These are phyloP conservation scores for Littorina saxatilis DNA, from an alignment of 1,140 invertebrate genomes.

Conservation along the genomic window DNA sequence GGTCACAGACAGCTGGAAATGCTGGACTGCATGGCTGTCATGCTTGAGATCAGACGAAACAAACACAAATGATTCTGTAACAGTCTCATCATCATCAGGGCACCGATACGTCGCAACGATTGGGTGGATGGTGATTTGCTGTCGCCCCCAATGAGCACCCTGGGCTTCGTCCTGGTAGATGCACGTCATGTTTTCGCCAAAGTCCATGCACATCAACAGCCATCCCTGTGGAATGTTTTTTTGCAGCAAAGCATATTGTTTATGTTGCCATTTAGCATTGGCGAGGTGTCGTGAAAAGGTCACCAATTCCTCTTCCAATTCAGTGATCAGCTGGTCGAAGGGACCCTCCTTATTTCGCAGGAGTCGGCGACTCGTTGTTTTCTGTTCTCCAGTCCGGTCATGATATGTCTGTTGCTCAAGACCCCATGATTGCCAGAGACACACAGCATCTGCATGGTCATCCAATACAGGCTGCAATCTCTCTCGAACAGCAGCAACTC, in stretches of 20 bases:
- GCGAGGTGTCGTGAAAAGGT: neutral
- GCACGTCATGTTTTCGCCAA: too few relatives aligned
- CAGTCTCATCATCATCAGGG: neutral
- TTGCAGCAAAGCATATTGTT: neutral
- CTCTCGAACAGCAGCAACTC: neutral
- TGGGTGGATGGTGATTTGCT: too few relatives aligned
- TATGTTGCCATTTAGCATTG: neutral
- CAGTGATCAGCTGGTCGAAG: neutral
- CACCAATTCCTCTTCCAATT: neutral
- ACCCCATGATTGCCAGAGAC: neutral
- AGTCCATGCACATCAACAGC: neutral
- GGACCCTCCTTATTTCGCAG: neutral
- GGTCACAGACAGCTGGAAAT: constrained; percentile 19
- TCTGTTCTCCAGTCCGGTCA: neutral
- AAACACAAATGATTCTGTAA: constrained; percentile 34
- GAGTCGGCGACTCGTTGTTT: neutral
- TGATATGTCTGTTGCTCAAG: neutral
- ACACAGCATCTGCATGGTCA: neutral
- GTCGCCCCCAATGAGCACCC: too few relatives aligned
- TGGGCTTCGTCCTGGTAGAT: too few relatives aligned
- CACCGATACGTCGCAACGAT: too few relatives aligned
- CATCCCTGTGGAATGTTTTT: neutral
- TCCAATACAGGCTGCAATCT: neutral
- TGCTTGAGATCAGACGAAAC: constrained; percentile 44
- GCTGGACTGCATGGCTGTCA: constrained; percentile 40